Base-by-base conservation (phyloP, 2,797 vertebrate species). In the Antrozous pallidus region DNA sequence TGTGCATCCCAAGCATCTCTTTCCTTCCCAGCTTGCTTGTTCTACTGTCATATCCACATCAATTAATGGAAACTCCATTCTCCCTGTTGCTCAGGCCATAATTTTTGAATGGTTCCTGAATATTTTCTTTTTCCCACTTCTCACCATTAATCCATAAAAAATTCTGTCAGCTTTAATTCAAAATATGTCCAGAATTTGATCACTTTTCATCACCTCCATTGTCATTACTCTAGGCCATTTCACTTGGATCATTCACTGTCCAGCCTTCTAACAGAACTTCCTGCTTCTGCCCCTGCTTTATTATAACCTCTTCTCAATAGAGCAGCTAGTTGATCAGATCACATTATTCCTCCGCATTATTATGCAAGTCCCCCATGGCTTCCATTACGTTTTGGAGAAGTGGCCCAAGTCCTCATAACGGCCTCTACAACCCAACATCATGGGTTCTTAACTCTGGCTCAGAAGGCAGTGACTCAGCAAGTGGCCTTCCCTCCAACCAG, bases 1-100 rank as follows among this genome's bases (percentile, higher is more conserved):
- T 12, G 0, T 11, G 3, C 11, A 3, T 61, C 42, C 45, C n/a
- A 74, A 61, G 45, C 0, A 0, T 24, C 56, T 81, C 49, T 33
- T 45, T n/a, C 69, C 8, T 71, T 13, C 16, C 33, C 74, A 40
- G 0, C 26, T 31, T 31, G 2, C 8, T 87, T 8, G 24, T 63
- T 67, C 36, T 24, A 40, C 20, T 14, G n/a, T 61, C 58, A 69
- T 49, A 7, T 38, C 36, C 11, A 13, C n/a, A 14, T 28, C 9
- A 54, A n/a, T 26, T 51, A 36, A 31, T 20, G 36, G 51, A 13
- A 83, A 70, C 33, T 71, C 10, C 36, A 36, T 61, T 45, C 6
- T 58, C 49, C 40, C 22, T 26, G n/a, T 31, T 70, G 28, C 36
- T 54, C 45, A 47, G 36, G 17, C 2, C 65, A 47, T 17, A 67